Evolutionary conservation across 1,140 invertebrate species (phyloP).

Genomic region (Drosophila fuyamai): DNA sequence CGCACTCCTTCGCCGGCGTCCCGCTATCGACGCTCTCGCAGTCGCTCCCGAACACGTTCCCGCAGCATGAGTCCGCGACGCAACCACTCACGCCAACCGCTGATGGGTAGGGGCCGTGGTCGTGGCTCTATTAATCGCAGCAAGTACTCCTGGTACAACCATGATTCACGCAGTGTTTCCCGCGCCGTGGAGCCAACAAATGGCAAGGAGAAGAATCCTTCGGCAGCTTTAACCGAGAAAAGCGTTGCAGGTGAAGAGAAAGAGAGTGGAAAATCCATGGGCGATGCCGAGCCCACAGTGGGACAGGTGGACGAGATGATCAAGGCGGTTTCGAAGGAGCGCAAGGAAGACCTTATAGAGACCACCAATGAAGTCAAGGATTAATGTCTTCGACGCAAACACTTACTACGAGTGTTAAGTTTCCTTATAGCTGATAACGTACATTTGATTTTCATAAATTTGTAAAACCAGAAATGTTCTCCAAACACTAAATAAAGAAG

Average conservation of each 20-base stretch:
- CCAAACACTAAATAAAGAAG: constrained; percentile 51
- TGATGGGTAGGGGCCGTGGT: constrained; percentile 47
- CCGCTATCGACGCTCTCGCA: constrained; percentile 51
- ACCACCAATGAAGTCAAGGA: constrained; percentile 83
- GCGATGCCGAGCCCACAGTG: constrained; percentile 58
- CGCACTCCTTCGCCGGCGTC: constrained; percentile 46
- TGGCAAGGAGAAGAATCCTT: constrained; percentile 7
- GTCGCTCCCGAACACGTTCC: constrained; percentile 61
- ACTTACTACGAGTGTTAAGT: constrained; percentile 39
- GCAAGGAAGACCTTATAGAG: constrained; percentile 85
- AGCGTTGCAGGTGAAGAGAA: constrained; percentile 48
- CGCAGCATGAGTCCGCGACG: constrained; percentile 60
- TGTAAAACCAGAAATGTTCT: constrained; percentile 23
- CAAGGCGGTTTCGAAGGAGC: constrained; percentile 85
- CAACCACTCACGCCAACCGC: constrained; percentile 9
- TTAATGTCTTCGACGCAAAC: background rate
- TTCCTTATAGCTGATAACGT: constrained; percentile 37
- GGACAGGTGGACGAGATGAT: constrained; percentile 86
- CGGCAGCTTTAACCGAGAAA: background rate
- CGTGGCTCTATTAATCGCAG: constrained; percentile 31
- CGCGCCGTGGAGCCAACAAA: constrained; percentile 11
- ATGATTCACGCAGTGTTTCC: constrained; percentile 16
- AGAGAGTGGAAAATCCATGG: constrained; percentile 20
- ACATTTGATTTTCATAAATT: constrained; percentile 37
- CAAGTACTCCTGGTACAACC: constrained; percentile 41